Percentiles rank a stretch among this genome's conserved stretches.
Evolutionary conservation across 2,888 invertebrate genomes (phyloP).

Genomic region (Poecilus cupreus): DNA sequence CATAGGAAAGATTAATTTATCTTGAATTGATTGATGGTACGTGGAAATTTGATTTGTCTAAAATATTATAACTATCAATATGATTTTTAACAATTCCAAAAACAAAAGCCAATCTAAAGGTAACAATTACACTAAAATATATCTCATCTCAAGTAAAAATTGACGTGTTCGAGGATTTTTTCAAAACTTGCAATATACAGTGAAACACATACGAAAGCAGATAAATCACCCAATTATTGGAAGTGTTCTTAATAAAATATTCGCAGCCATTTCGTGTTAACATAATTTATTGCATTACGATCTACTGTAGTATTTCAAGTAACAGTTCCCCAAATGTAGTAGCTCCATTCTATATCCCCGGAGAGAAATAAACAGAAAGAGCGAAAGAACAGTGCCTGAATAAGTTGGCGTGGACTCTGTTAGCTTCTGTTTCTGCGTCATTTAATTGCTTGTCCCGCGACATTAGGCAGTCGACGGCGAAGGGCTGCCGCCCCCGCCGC

Average conservation of each 20-base stretch:
- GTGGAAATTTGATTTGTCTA: too few species aligned
- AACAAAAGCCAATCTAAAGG: too few species aligned
- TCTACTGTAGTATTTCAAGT: slow-evolving; percentile 37
- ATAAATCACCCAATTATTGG: neutral
- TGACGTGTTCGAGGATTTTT: too few species aligned
- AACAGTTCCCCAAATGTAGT: slow-evolving; percentile 43
- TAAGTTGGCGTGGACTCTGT: slow-evolving; percentile 28
- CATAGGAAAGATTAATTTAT: too few species aligned
- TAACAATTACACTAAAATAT: too few species aligned
- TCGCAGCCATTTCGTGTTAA: slow-evolving; percentile 22
- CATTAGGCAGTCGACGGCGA: slow-evolving; percentile 38
- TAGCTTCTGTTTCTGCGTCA: slow-evolving; percentile 52
- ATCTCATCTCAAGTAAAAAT: too few species aligned
- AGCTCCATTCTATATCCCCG: neutral
- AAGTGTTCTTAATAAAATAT: neutral
- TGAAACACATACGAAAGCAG: too few species aligned
- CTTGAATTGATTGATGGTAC: too few species aligned
- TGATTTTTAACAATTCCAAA: too few species aligned
- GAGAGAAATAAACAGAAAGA: slow-evolving; percentile 46
- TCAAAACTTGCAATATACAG: too few species aligned
- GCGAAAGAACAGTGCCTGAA: slow-evolving; percentile 33
- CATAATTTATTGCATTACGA: slow-evolving; percentile 35
- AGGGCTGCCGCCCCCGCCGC: neutral
- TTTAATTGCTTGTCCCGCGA: slow-evolving; percentile 57
- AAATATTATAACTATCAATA: too few species aligned